Evolutionary conservation across 2,797 vertebrate genomes (phyloP).

Genomic region (Oryzias sinensis): DNA sequence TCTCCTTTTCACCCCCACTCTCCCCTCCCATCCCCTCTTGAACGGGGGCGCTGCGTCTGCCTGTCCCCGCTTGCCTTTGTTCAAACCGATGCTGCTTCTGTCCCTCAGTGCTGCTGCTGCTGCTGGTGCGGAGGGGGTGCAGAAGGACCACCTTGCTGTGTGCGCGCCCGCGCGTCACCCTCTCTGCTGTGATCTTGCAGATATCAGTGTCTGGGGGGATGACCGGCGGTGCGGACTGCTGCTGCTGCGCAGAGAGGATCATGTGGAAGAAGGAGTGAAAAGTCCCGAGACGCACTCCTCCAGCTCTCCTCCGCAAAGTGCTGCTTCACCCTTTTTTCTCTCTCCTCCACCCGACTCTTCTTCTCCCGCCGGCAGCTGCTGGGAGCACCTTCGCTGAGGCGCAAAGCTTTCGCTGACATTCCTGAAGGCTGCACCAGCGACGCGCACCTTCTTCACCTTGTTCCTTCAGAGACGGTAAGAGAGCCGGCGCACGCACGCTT

Average conservation of each 20-base stretch:
- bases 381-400: slow-evolving; percentile 58
- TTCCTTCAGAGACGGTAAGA: slow-evolving; percentile 52
- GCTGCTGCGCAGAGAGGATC: slow-evolving; percentile 37
- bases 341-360: slow-evolving; percentile 23
- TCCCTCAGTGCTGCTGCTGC: slow-evolving; percentile 48
- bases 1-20: slow-evolving; percentile 21
- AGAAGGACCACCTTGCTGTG: slow-evolving; percentile 49
- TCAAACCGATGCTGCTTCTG: slow-evolving; percentile 66
- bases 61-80: slow-evolving; percentile 75
- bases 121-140: slow-evolving; percentile 39
- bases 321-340: slow-evolving; percentile 54
- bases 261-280: slow-evolving; percentile 39
- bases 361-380: slow-evolving; percentile 43
- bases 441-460: slow-evolving; percentile 37
- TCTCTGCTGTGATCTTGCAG: slow-evolving; percentile 31
- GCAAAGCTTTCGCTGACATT: slow-evolving; percentile 49
- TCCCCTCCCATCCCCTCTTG: slow-evolving; percentile 39
- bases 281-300: slow-evolving; percentile 40
- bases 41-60: slow-evolving; percentile 70
- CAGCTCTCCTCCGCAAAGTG: slow-evolving; percentile 56
- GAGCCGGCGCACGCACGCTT: slow-evolving; percentile 21
- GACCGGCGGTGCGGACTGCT: slow-evolving; percentile 44
- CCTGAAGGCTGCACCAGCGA: slow-evolving; percentile 47
- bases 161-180: slow-evolving; percentile 4
- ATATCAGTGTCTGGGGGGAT: slow-evolving; percentile 40